Evolutionary conservation across 2,888 invertebrate species (phyloP).

Genomic region (Mallateleia sp.): DNA sequence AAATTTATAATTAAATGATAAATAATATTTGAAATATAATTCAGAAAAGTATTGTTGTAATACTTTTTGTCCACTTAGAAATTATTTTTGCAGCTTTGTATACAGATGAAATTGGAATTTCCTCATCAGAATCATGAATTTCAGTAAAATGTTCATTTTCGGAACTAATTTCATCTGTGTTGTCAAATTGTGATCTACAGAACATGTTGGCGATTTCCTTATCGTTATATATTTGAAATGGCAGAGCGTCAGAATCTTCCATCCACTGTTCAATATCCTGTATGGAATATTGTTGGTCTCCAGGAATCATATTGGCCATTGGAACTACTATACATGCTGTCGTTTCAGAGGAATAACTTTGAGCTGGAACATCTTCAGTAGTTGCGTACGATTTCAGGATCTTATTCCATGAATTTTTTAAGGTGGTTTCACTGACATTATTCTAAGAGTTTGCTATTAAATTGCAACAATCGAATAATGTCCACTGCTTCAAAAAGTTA

Average conservation of each 20-base stretch:
- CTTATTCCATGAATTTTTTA: constrained; percentile 18
- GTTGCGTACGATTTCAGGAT: background rate
- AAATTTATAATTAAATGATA: no score
- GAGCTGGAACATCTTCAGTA: no score
- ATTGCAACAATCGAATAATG: constrained; percentile 9
- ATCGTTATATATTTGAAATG: background rate
- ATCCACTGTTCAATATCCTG: constrained; percentile 13
- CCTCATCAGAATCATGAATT: background rate
- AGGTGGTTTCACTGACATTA: constrained; percentile 1
- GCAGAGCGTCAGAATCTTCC: background rate
- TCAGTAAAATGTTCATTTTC: no score
- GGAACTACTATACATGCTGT: no score
- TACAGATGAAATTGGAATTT: background rate
- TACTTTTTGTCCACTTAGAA: background rate
- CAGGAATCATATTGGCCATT: constrained; percentile 2
- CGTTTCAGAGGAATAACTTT: no score
- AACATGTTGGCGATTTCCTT: constrained; percentile 10
- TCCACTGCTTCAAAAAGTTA: background rate
- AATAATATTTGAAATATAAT: no score
- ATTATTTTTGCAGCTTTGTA: constrained; percentile 4
- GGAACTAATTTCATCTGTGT: no score
- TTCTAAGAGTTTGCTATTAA: constrained; percentile 1
- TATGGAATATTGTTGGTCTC: background rate
- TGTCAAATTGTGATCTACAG: no score
- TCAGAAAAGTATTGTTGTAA: no score